A percentile compares a stretch with the other conserved stretches of the same genome.
phyloP scores from a whole-genome alignment of 2,888 invertebrate genomes.

The Agonopterix heracliana region DNA sequence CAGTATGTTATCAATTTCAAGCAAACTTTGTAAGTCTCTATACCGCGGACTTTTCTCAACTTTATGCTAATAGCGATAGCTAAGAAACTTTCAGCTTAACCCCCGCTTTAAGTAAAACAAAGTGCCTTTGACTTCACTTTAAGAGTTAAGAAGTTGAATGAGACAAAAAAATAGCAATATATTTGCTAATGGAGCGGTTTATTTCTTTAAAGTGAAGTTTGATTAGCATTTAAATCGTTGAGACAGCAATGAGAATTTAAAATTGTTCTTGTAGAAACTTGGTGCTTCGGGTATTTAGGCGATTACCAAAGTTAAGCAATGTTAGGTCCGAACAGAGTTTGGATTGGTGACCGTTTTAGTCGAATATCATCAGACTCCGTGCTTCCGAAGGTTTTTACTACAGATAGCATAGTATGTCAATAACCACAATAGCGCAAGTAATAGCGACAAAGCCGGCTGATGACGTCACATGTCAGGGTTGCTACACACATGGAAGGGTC shows the following conservation, averaged over 20 bases:
- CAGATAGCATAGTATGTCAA: too few species aligned
- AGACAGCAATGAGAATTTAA: constrained; percentile 5
- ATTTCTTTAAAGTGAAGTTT: constrained; percentile 16
- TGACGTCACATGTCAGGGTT: too few species aligned
- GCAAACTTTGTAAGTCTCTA: constrained; percentile 33
- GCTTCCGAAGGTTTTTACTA: too few species aligned
- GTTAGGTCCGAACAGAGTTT: too few species aligned
- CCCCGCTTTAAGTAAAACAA: constrained; percentile 62
- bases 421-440: too few species aligned
- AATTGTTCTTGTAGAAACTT: constrained; percentile 2
- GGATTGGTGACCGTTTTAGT: too few species aligned
- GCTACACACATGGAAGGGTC: too few species aligned
- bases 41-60: constrained; percentile 42
- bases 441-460: too few species aligned
- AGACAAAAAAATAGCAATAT: constrained; percentile 39
- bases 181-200: constrained; percentile 35
- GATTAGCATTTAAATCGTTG: constrained; percentile 23
- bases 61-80: constrained; percentile 68
- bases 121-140: constrained; percentile 45
- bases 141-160: constrained; percentile 38
- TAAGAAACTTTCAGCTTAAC: constrained; percentile 47
- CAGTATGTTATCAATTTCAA: constrained; percentile 14
- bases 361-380: too few species aligned
- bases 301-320: too few species aligned
- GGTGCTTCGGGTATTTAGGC: too few species aligned